Conservation (phyloP, 2,113 vertebrate genomes). For the Sigmodon hispidus region DNA sequence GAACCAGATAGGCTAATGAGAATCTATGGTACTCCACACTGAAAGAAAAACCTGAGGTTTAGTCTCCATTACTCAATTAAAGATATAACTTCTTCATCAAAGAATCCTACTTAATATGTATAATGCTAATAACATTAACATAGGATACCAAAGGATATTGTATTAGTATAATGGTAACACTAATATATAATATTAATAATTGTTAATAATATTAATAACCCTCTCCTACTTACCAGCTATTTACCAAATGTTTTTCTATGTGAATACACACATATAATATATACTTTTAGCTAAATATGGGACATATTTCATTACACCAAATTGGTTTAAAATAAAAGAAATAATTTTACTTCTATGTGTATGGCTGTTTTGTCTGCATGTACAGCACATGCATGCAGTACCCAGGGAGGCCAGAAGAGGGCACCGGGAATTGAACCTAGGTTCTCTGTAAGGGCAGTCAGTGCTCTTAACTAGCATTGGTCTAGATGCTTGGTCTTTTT, state of each 20-base stretch:
- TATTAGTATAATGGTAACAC: not conserved
- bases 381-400: not conserved
- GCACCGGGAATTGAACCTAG: not conserved
- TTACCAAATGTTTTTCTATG: not conserved
- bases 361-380: too few relatives aligned
- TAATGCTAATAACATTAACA: not conserved
- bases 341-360: not conserved
- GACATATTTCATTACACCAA: not conserved
- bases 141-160: not conserved
- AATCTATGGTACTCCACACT: not conserved
- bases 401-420: not conserved
- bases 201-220: not conserved
- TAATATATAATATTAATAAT: not conserved
- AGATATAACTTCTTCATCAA: conserved; percentile 5
- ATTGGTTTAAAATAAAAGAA: not conserved
- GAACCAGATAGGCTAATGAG: not conserved
- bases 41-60: not conserved
- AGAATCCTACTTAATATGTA: not conserved
- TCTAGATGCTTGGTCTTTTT: not conserved
- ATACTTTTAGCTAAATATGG: not conserved
- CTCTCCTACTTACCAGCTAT: not conserved
- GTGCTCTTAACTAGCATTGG: not conserved
- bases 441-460: not conserved
- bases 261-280: conserved; percentile 4
- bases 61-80: not conserved